Base-by-base conservation (phyloP, 2,113 vertebrate genomes). In the Ovis canadensis region DNA sequence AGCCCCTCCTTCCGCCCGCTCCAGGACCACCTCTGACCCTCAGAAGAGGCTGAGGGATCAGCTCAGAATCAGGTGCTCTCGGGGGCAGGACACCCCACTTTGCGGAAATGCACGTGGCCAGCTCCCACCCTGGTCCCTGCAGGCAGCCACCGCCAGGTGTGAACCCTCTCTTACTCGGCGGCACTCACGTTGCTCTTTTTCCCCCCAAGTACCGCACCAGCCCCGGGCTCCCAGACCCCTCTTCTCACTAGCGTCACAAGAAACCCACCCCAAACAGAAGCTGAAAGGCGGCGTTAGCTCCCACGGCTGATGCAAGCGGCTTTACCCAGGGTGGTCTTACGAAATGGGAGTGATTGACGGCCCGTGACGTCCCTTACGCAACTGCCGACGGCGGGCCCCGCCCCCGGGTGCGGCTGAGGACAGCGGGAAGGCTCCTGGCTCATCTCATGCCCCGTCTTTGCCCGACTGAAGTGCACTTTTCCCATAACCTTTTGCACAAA, bases 331-430 rank as follows among this genome's bases (percentile, higher is more conserved):
- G 21, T 7, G 11, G 31, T 10, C 31, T 12, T 3, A 3, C 0
- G 29, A 6, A 3, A 2, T 1, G 0, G 25, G 62, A 19, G 13
- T n/a, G 82, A 21, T 0, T 0, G 45, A 25, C 29, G 19, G 78
- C 36, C 11, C 2, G 0, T 0, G 55, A 52, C 21, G 1, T 21
- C 36, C 0, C 2, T 3, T 12, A 6, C 0, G 27, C 5, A 1
- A 5, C 14, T 3, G 50, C 48, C 0, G 1, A 2, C 33, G 0
- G 0, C 0, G 0, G 0, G 13, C 8, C 1, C 64, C 23, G 9
- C n/a, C 43, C 36, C 29, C 0, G 3, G 1, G 83, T 1, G n/a
- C 33, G 7, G 1, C 71, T 1, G 40, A 59, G 40, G 14, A 14
- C 7, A 2, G 54, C 17, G 7, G 54, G 33, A 10, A 5, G 12